Base-by-base conservation (phyloP, 2,888 invertebrate genomes). In the Cistogaster globosa region DNA sequence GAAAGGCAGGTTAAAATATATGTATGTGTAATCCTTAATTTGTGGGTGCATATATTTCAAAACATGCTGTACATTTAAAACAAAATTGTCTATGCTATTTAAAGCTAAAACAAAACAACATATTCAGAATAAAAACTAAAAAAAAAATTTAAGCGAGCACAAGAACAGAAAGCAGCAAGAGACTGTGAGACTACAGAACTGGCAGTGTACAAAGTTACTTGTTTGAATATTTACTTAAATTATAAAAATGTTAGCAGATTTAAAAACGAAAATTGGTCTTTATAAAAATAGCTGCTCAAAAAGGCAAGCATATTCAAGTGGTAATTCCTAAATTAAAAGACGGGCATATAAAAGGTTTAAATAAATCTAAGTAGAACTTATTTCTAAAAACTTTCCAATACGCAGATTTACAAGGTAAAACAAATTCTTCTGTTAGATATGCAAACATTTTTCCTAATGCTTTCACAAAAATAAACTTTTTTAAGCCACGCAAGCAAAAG, bases 241-340 rank as follows among this genome's bases (percentile, higher is more conserved):
- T 87, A 90, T 90, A 88, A 90, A 89, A 90, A 88, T 88, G 88
- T 89, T 89, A 90, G 89, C 89, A 88, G 89, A 89, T 86, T 87
- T 58, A 69, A 74, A 72, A 80, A 76, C 76, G 68, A 63, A 78
- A 83, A 53, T 77, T 72, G 18, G 36, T 68, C 55, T 60, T 62
- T 36, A 42, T 12, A 71, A 71, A 79, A 68, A 57, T 26, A 69
- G 36, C 51, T 22, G 45, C n/a, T 12, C n/a, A 12, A 7, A 6
- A 42, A 42, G 12, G 12, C 1, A 62, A 55, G 48, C 45, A 51
- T 22, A 45, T 55, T 32, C 55, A 51, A n/a, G n/a, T 38, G 63
- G 65, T 11, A 11, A 45, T 45, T 12, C 14, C 45, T 45, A 12
- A 1, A 45, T 12, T 45, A 12, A 16, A n/a, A 5, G 16, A 6